Evolutionary conservation across 2,113 vertebrate genomes (phyloP).

Genomic region (Cyprinus carpio): DNA sequence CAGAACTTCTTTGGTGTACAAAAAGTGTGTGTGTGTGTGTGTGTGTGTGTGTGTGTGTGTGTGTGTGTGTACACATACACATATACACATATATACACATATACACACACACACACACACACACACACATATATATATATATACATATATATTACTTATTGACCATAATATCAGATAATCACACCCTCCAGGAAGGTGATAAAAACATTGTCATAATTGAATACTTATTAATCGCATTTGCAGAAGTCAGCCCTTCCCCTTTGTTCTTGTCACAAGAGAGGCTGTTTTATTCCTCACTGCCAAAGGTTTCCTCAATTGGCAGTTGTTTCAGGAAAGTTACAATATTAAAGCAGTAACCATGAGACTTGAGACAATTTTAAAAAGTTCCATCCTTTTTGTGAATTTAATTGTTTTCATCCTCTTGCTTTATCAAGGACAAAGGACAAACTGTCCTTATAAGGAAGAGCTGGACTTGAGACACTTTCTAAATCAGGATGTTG

Average conservation of each 20-base stretch:
- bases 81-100: too few relatives aligned
- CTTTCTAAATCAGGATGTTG: constrained; percentile 43
- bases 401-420: not conserved
- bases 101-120: too few relatives aligned
- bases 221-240: not conserved
- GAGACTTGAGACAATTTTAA: not conserved
- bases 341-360: not conserved
- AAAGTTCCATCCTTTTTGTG: not conserved
- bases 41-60: too few relatives aligned
- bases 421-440: not conserved
- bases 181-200: not conserved
- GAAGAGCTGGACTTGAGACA: constrained; percentile 12
- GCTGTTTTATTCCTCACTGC: not conserved
- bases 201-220: not conserved
- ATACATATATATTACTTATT: too few relatives aligned
- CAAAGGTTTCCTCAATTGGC: not conserved
- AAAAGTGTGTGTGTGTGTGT: too few relatives aligned
- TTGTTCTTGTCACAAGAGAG: not conserved
- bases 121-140: too few relatives aligned
- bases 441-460: constrained; percentile 16
- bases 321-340: not conserved
- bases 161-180: not conserved
- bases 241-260: not conserved
- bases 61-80: too few relatives aligned
- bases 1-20: too few relatives aligned